A percentile compares a stretch with the other conserved stretches of the same genome.
These are phyloP conservation scores for Malthinus seriepunctatus DNA, from an alignment of 2,888 invertebrate species.

Conservation along the genomic window DNA sequence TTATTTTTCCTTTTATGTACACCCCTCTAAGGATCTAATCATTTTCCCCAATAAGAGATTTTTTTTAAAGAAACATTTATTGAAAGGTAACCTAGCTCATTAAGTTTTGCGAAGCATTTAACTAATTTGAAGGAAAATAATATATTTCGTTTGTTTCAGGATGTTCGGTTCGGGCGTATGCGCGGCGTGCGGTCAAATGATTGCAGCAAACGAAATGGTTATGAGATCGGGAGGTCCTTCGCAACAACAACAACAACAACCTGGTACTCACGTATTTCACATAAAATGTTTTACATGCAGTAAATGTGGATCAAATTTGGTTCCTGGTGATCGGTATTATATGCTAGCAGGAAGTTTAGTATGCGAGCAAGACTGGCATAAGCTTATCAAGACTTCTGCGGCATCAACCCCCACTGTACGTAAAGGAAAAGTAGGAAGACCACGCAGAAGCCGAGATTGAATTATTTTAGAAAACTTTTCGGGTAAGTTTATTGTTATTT, in stretches of 20 bases:
- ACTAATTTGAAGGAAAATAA: background rate
- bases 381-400: constrained; percentile 65
- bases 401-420: constrained; percentile 70
- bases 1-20: no score
- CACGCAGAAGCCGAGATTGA: constrained; percentile 89
- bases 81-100: background rate
- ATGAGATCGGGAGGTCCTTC: constrained; percentile 75
- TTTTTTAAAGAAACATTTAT: constrained; percentile 1
- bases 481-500: constrained; percentile 15
- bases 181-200: constrained; percentile 88
- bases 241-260: constrained; percentile 60
- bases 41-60: no score
- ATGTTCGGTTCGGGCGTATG: constrained; percentile 92
- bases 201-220: constrained; percentile 92
- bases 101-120: background rate
- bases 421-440: constrained; percentile 88
- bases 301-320: constrained; percentile 86
- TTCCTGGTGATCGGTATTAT: constrained; percentile 89
- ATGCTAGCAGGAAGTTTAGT: constrained; percentile 88
- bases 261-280: constrained; percentile 78
- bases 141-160: constrained; percentile 58
- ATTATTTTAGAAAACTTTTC: constrained; percentile 47
- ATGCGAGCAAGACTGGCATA: constrained; percentile 96
- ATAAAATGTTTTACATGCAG: constrained; percentile 95
- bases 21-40: no score